Evolutionary conservation across 2,113 vertebrate species (phyloP), one percentile per base, ranked within the genome.

Genomic region (Accipiter cooperii): DNA sequence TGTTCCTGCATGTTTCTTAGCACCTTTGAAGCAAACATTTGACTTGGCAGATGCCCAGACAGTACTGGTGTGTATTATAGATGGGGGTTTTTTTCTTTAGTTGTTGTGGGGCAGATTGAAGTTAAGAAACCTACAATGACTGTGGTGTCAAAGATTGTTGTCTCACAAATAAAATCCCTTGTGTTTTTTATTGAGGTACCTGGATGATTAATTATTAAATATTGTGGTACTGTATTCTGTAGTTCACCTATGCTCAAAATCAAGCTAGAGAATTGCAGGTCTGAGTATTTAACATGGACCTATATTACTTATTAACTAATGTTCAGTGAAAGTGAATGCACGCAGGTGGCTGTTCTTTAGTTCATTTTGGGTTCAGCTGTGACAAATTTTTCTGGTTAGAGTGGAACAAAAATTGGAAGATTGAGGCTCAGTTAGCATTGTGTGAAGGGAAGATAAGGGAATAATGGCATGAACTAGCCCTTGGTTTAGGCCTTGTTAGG

Each of bases 11-110:
- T 99, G 99, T 96, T 99, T 99, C 97, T 97, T 99, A 92, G 99
- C 99, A 75, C 99, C 99, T 89, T 98, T 99, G 84, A 99, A 99
- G 87, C 99, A 99, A 51, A 99, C 99, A 2, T 99, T 99, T 97
- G 99, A 99, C 97, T 98, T 99, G 69, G 99, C 99, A 13, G 99
- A 99, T 92, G 99, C 99, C 60, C 99, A 99, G 96, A 99, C 99
- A 15, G 98, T 99, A 40, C 98, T 99, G 98, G 99, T 99, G 92
- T 70, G 98, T 95, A 91, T 86, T 95, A 51, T 15, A 15, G 21
- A 40, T 52, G 51, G 51, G 51, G 2, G 17, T 47, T 61, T 29
- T 87, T 64, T 42, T 6, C 13, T 66, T 84, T 83, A 3, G 26
- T 74, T 89, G 22, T 38, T 87, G 8, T 40, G 57, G 40, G 42